These are phyloP conservation scores for Mesocricetus auratus DNA, from an alignment of 2,113 vertebrate genomes.

Conservation along the genomic window DNA sequence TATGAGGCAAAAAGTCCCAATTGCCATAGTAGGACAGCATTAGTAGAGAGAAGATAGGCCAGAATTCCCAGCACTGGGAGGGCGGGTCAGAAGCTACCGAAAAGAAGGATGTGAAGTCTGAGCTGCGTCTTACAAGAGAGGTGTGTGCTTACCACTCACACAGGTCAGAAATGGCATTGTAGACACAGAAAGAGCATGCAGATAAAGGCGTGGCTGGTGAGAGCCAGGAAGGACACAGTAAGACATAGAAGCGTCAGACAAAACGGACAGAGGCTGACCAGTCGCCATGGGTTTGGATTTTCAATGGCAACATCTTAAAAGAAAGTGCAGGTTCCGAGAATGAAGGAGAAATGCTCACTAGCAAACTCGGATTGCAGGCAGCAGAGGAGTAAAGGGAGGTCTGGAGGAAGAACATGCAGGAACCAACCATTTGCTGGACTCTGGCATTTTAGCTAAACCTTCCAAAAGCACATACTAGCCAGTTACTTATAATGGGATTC, in stretches of 20 bases:
- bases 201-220: background rate
- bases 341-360: background rate
- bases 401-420: background rate
- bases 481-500: background rate
- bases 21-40: background rate
- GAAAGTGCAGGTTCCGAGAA: background rate
- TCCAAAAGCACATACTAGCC: background rate
- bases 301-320: background rate
- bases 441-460: background rate
- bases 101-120: background rate
- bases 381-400: background rate
- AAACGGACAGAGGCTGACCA: background rate
- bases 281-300: background rate
- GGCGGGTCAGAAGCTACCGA: slow-evolving; percentile 18
- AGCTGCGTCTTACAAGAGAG: background rate
- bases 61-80: background rate
- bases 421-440: background rate
- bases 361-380: background rate
- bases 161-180: background rate
- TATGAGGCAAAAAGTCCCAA: background rate
- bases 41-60: background rate
- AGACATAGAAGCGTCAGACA: background rate
- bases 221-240: background rate
- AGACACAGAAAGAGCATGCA: background rate
- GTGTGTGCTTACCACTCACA: background rate